Evolutionary conservation across 2,888 invertebrate species (phyloP).

Genomic region (Pteria penguin): DNA sequence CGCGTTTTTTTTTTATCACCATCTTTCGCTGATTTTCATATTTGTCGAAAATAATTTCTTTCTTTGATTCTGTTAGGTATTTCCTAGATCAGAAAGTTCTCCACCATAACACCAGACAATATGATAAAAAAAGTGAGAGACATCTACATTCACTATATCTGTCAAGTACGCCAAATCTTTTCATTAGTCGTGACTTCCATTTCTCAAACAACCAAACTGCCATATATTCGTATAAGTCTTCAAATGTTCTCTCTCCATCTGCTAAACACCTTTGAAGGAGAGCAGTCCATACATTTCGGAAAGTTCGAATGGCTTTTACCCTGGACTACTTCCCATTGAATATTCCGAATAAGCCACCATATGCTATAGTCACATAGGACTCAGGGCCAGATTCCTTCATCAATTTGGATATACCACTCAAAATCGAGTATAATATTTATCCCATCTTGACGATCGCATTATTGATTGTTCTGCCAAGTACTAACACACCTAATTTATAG

Average conservation of each 20-base stretch:
- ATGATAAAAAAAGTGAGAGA: neutral
- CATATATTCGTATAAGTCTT: no score
- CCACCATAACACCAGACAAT: neutral
- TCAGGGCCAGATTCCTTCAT: no score
- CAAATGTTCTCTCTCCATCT: no score
- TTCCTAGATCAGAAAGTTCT: neutral
- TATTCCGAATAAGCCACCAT: no score
- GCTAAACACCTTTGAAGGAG: no score
- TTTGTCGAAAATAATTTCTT: neutral
- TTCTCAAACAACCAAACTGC: neutral
- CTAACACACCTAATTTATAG: conserved; percentile 18
- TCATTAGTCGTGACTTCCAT: neutral
- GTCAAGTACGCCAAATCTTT: neutral
- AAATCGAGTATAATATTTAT: no score
- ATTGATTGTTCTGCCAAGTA: conserved; percentile 9
- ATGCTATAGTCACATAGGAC: no score
- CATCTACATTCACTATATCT: neutral
- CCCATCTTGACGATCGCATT: conserved; percentile 13
- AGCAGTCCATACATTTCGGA: no score
- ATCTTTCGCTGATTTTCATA: neutral
- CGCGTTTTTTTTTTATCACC: neutral
- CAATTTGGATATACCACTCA: no score
- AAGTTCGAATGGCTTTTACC: no score
- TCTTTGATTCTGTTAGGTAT: neutral
- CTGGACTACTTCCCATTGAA: no score